Percentiles rank a stretch among this genome's conserved stretches.
Evolutionary conservation across 92 coral and sea anemone genomes (phyloP).

Genomic region (Heliopora coerulea): DNA sequence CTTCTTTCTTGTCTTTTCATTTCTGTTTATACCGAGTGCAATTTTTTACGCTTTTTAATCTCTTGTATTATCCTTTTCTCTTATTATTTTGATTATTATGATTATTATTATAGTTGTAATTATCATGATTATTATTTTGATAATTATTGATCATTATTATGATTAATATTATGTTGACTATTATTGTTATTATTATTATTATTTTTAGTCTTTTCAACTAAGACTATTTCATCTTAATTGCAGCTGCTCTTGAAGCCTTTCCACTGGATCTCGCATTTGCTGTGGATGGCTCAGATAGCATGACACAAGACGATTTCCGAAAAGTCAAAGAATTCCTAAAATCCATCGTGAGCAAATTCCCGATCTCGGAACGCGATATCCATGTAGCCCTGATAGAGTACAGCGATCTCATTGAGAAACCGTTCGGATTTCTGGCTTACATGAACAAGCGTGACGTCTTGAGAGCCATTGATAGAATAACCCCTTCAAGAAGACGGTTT

Average conservation of each 20-base stretch:
- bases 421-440: conserved; percentile 11
- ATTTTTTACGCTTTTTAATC: too few species aligned
- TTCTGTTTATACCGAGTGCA: too few species aligned
- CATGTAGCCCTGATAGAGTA: conserved; percentile 30
- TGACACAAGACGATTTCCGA: conserved; percentile 12
- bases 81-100: too few species aligned
- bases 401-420: conserved; percentile 7
- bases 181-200: too few species aligned
- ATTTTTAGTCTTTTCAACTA: too few species aligned
- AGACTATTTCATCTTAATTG: too few species aligned
- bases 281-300: conserved; percentile 26
- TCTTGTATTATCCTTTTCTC: too few species aligned
- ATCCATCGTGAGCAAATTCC: conserved; percentile 3
- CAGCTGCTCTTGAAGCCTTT: background rate
- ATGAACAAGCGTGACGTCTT: conserved; percentile 13
- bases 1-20: too few species aligned
- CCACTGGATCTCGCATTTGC: conserved; percentile 68
- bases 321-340: conserved; percentile 15
- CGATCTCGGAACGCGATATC: conserved; percentile 13
- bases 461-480: conserved; percentile 28
- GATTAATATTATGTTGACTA: too few species aligned
- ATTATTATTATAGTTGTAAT: too few species aligned
- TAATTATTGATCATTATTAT: conserved; percentile 1
- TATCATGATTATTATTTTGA: too few species aligned
- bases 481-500: conserved; percentile 23